Evolutionary conservation across 2,113 vertebrate species (phyloP).

Genomic region (Nerophis lumbriciformis): DNA sequence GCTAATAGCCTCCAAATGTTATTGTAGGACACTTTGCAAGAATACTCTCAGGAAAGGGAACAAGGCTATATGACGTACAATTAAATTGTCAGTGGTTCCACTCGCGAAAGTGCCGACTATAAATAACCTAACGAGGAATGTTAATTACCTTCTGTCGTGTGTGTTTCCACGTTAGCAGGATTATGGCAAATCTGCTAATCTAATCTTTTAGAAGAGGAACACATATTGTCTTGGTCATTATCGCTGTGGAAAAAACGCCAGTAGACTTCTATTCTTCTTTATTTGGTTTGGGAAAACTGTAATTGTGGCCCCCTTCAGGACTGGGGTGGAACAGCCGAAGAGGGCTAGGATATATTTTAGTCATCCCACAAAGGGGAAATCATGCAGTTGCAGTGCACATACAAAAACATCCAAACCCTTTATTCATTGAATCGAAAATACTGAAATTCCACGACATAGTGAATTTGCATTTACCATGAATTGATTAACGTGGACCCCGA

Average conservation of each 20-base stretch:
- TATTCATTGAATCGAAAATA: no score
- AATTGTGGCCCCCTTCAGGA: not conserved
- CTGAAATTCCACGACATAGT: no score
- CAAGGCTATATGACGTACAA: not conserved
- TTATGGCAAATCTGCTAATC: conserved; percentile 1
- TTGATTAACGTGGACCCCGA: no score
- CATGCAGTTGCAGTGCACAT: no score
- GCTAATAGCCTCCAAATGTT: conserved; percentile 13
- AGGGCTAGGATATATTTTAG: no score
- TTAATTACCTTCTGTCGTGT: conserved; percentile 32
- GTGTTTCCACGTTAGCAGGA: conserved; percentile 5
- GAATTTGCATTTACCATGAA: no score
- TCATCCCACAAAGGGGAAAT: no score
- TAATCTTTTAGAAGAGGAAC: conserved; percentile 1
- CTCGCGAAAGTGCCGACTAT: conserved; percentile 29
- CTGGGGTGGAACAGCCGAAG: not conserved
- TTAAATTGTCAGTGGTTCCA: conserved; percentile 42
- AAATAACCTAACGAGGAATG: conserved; percentile 53
- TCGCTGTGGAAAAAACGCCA: not conserved
- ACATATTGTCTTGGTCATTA: not conserved
- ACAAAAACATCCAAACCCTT: no score
- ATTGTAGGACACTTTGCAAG: conserved; percentile 10
- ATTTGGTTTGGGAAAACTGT: not conserved
- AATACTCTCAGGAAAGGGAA: conserved; percentile 4
- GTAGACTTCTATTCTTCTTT: not conserved